A percentile compares a stretch with the other conserved stretches of the same genome.
These are phyloP conservation scores for Scomberomorus guttatus DNA, from an alignment of 2,797 vertebrate genomes.

Conservation along the genomic window DNA sequence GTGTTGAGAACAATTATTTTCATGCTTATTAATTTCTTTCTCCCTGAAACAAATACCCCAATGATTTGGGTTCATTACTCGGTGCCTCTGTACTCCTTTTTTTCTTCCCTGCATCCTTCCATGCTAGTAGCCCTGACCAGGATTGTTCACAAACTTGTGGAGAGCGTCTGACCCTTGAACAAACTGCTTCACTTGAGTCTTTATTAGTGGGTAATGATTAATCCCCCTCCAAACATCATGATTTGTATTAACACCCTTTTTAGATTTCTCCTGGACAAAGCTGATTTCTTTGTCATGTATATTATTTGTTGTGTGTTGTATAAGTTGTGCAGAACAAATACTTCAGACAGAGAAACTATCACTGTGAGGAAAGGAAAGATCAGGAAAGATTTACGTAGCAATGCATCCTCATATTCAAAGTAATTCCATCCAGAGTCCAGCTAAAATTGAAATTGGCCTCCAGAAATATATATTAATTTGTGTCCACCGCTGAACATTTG, in stretches of 20 bases:
- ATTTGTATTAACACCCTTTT: not conserved
- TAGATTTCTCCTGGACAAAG: too few species aligned
- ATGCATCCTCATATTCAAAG: too few species aligned
- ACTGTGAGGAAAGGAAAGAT: not conserved
- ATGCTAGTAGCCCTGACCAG: not conserved
- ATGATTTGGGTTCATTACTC: constrained; percentile 71
- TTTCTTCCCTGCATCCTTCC: not conserved
- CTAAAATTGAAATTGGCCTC: too few species aligned
- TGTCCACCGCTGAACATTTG: too few species aligned
- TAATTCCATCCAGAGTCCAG: too few species aligned
- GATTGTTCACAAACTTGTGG: constrained; percentile 31
- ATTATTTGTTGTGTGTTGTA: too few species aligned
- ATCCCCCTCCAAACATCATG: too few species aligned
- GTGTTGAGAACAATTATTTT: constrained; percentile 75
- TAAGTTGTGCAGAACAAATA: not conserved
- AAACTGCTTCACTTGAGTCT: constrained; percentile 54
- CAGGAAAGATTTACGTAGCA: not conserved
- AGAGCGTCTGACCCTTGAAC: constrained; percentile 47
- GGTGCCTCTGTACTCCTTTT: constrained; percentile 6
- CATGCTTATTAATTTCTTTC: constrained; percentile 81
- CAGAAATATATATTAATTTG: too few species aligned
- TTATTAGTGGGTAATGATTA: too few species aligned
- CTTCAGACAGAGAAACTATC: not conserved
- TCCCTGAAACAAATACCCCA: constrained; percentile 75
- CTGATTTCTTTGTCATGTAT: too few species aligned